Percentiles rank a stretch among this genome's conserved stretches.
Conservation (phyloP, 37 sponge, comb jelly and placozoan genomes). For the Lycopodina hypogea region DNA sequence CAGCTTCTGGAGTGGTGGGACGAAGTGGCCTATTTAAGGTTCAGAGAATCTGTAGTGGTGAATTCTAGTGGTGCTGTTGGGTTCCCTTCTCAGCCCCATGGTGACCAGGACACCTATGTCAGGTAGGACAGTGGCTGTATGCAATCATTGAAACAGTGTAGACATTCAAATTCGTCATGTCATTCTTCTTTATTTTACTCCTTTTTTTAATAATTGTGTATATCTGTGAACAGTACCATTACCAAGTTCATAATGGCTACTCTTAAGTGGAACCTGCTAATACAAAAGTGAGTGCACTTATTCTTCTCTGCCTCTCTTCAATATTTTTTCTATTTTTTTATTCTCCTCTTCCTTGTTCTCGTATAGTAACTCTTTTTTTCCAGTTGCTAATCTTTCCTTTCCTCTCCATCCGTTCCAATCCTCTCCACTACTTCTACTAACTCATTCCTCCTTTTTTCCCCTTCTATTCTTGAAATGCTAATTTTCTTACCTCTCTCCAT, state of each 20-base stretch:
- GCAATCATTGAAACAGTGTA: not conserved
- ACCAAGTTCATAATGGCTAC: slow-evolving; percentile 15
- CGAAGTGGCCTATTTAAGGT: slow-evolving; percentile 77
- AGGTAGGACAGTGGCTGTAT: not conserved
- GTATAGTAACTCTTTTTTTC: not conserved
- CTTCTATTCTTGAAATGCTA: not conserved
- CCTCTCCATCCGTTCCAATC: not conserved
- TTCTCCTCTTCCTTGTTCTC: too few species aligned
- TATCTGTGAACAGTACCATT: slow-evolving; percentile 20
- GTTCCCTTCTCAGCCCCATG: slow-evolving; percentile 29
- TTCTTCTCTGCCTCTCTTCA: not conserved
- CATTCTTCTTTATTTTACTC: too few species aligned
- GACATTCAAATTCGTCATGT: not conserved
- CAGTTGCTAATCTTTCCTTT: not conserved
- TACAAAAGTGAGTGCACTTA: slow-evolving; percentile 40
- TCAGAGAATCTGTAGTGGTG: slow-evolving; percentile 61
- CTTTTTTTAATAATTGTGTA: not conserved
- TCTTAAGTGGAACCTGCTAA: slow-evolving; percentile 24
- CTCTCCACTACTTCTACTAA: too few species aligned
- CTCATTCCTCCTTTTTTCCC: too few species aligned
- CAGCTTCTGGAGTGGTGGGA: slow-evolving; percentile 94
- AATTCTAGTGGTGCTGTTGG: slow-evolving; percentile 67
- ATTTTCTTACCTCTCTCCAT: not conserved
- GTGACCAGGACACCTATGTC: slow-evolving; percentile 19
- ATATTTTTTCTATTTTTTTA: not conserved